Conservation (phyloP, 2,888 invertebrate genomes). For the Flexamia atlantica region DNA sequence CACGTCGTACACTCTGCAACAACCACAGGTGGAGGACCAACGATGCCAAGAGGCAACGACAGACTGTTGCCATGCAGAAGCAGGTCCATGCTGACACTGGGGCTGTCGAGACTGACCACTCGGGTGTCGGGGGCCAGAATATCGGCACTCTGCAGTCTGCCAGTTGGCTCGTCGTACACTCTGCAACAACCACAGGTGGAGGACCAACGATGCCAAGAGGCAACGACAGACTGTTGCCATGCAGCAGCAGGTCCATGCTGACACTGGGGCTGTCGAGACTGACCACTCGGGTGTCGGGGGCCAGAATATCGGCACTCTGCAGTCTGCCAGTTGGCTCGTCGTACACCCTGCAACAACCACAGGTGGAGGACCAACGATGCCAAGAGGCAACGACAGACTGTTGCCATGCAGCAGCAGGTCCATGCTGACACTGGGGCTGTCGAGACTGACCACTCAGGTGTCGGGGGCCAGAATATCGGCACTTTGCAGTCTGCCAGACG, state of each 20-base stretch:
- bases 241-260: slow-evolving; percentile 32
- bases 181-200: neutral
- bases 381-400: slow-evolving; percentile 22
- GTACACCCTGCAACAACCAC: slow-evolving; percentile 11
- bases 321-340: neutral
- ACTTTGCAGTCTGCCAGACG: slow-evolving; percentile 19
- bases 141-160: slow-evolving; percentile 38
- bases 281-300: slow-evolving; percentile 12
- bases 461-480: slow-evolving; percentile 46
- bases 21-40: neutral
- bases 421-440: neutral
- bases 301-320: slow-evolving; percentile 49
- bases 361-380: neutral
- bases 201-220: neutral
- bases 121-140: slow-evolving; percentile 38
- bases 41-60: neutral
- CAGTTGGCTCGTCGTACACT: neutral
- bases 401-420: slow-evolving; percentile 18
- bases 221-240: neutral
- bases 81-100: slow-evolving; percentile 22
- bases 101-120: neutral
- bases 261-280: neutral
- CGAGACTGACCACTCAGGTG: neutral
- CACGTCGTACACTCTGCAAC: slow-evolving; percentile 23
- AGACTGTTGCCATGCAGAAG: slow-evolving; percentile 6